phyloP scores from a whole-genome alignment of 2,113 vertebrate species.

The Marmota flaviventris region DNA sequence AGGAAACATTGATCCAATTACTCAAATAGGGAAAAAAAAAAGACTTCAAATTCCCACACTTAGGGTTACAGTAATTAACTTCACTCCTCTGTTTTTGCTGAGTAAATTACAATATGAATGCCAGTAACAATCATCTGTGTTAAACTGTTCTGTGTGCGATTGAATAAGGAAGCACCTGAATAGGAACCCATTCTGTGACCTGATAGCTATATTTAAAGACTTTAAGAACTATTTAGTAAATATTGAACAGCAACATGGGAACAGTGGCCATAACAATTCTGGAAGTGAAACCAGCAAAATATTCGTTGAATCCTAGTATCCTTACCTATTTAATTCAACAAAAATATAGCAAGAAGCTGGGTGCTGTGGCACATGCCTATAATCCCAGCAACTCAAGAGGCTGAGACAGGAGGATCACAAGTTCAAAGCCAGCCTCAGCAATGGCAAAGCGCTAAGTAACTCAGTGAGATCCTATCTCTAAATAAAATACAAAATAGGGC shows the following conservation, averaged over 20 bases:
- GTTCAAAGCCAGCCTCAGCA: too few relatives aligned
- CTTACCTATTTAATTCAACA: neutral
- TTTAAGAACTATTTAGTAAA: constrained; percentile 92
- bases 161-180: constrained; percentile 95
- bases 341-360: neutral
- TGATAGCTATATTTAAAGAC: constrained; percentile 94
- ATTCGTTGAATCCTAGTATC: constrained; percentile 35
- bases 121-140: constrained; percentile 92
- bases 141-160: constrained; percentile 93
- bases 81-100: constrained; percentile 67
- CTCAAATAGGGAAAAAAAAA: constrained; percentile 84
- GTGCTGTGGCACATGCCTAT: too few relatives aligned
- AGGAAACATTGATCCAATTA: constrained; percentile 83
- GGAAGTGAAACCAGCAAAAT: constrained; percentile 80
- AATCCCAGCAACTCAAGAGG: too few relatives aligned
- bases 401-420: too few relatives aligned
- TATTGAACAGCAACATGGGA: constrained; percentile 91
- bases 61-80: constrained; percentile 85
- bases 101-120: constrained; percentile 64
- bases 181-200: constrained; percentile 93
- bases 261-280: constrained; percentile 60
- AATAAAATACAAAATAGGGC: too few relatives aligned
- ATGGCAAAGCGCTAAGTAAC: too few relatives aligned
- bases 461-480: too few relatives aligned
- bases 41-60: constrained; percentile 82